Percentiles rank a stretch among this genome's conserved stretches.
Conservation (phyloP, 2,113 vertebrate species). For the Hippopotamus amphibius region DNA sequence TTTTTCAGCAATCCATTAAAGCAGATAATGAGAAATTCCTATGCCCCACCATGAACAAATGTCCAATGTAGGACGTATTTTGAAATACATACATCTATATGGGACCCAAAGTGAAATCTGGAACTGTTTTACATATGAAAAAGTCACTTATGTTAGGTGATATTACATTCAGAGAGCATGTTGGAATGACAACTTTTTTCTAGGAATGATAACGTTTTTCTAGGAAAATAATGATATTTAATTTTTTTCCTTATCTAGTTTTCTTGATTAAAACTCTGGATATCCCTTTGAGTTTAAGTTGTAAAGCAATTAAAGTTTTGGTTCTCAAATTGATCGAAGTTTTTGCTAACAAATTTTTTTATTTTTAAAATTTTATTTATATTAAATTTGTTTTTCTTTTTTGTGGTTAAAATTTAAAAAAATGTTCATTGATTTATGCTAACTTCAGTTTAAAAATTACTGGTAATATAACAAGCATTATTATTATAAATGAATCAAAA, state of each 20-base stretch:
- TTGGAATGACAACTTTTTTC: background rate
- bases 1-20: background rate
- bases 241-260: background rate
- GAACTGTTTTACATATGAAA: background rate
- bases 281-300: slow-evolving; percentile 10
- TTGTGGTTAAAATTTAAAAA: background rate
- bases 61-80: background rate
- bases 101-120: background rate
- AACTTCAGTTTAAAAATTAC: slow-evolving; percentile 27
- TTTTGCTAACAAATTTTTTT: background rate
- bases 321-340: background rate
- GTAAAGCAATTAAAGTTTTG: background rate
- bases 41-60: background rate
- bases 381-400: background rate
- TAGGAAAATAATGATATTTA: slow-evolving; percentile 14
- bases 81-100: background rate
- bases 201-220: background rate
- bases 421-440: background rate
- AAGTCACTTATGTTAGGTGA: slow-evolving; percentile 7
- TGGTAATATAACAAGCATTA: background rate
- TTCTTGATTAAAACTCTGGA: slow-evolving; percentile 17
- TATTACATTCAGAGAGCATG: slow-evolving; percentile 6
- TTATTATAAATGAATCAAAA: background rate
- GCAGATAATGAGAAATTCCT: background rate
- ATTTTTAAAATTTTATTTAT: background rate